These are phyloP conservation scores for Acanthurus leucopareius DNA, from an alignment of 2,797 vertebrate species.

Conservation along the genomic window DNA sequence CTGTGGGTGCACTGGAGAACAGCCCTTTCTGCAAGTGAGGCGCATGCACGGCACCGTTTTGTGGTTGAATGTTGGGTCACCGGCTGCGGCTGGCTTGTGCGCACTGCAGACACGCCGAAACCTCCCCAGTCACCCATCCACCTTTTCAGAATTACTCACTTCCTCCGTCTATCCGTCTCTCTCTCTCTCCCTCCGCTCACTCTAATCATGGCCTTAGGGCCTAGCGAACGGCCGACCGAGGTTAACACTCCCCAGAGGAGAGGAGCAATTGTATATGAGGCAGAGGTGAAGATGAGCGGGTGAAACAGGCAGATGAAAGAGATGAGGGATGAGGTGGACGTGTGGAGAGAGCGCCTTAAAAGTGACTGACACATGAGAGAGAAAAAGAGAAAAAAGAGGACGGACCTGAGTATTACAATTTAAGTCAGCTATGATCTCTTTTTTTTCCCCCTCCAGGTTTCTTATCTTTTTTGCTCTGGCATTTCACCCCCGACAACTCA, in stretches of 20 bases:
- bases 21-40: not conserved
- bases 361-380: slow-evolving; percentile 70
- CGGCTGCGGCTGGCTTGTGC: slow-evolving; percentile 34
- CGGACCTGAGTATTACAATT: slow-evolving; percentile 62
- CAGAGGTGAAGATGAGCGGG: slow-evolving; percentile 77
- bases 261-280: slow-evolving; percentile 77
- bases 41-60: slow-evolving; percentile 5
- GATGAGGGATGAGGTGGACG: slow-evolving; percentile 63
- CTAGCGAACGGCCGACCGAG: slow-evolving; percentile 61
- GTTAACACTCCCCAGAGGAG: slow-evolving; percentile 77
- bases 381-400: slow-evolving; percentile 33
- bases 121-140: slow-evolving; percentile 17
- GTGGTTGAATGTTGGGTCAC: slow-evolving; percentile 58
- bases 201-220: slow-evolving; percentile 77
- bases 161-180: slow-evolving; percentile 54
- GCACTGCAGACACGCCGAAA: slow-evolving; percentile 47
- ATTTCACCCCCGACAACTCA: slow-evolving; percentile 65
- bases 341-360: slow-evolving; percentile 66
- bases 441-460: slow-evolving; percentile 25
- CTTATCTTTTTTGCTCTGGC: slow-evolving; percentile 49
- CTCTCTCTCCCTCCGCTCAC: slow-evolving; percentile 15
- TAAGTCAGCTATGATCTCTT: slow-evolving; percentile 62
- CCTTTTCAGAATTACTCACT: slow-evolving; percentile 52
- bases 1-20: slow-evolving; percentile 9
- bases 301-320: slow-evolving; percentile 79